A percentile compares a stretch with the other conserved stretches of the same genome.
Conservation (phyloP, 2,113 vertebrate genomes). For the Xyliphius kryptos region DNA sequence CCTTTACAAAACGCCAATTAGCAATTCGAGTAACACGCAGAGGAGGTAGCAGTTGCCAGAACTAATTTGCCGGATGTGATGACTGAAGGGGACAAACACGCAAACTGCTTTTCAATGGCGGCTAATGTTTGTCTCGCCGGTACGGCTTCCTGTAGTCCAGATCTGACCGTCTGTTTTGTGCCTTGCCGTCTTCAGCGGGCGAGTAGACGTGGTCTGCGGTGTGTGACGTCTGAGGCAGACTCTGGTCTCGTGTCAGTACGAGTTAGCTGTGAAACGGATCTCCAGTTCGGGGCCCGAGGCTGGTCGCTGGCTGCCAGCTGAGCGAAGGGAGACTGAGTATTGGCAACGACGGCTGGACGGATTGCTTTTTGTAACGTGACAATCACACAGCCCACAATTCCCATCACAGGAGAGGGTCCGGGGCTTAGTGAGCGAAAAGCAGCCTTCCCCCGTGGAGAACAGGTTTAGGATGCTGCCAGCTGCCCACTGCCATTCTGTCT, state of each 20-base stretch:
- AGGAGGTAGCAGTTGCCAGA: too few relatives aligned
- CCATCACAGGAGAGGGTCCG: slow-evolving; percentile 13
- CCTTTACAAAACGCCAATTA: too few relatives aligned
- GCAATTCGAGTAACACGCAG: too few relatives aligned
- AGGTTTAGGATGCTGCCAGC: slow-evolving; percentile 18
- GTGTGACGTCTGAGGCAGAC: slow-evolving; percentile 3
- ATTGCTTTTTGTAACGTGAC: slow-evolving; percentile 38
- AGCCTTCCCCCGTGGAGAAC: not conserved
- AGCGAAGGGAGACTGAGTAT: slow-evolving; percentile 26
- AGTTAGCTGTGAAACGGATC: slow-evolving; percentile 18
- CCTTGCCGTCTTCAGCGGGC: not conserved
- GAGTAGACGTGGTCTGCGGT: slow-evolving; percentile 12
- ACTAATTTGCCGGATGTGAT: not conserved
- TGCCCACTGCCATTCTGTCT: slow-evolving; percentile 25
- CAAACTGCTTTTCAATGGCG: slow-evolving; percentile 9
- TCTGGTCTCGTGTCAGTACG: slow-evolving; percentile 16
- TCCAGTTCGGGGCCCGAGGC: slow-evolving; percentile 5
- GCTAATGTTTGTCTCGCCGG: not conserved
- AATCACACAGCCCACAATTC: slow-evolving; percentile 20
- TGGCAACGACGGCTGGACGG: slow-evolving; percentile 33
- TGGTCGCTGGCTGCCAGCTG: slow-evolving; percentile 21
- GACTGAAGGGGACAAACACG: not conserved
- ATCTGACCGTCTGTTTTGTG: not conserved
- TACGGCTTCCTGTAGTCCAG: not conserved
- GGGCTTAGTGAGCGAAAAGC: slow-evolving; percentile 1